Conservation (phyloP, 2,797 vertebrate species). For the Myotis daubentonii region DNA sequence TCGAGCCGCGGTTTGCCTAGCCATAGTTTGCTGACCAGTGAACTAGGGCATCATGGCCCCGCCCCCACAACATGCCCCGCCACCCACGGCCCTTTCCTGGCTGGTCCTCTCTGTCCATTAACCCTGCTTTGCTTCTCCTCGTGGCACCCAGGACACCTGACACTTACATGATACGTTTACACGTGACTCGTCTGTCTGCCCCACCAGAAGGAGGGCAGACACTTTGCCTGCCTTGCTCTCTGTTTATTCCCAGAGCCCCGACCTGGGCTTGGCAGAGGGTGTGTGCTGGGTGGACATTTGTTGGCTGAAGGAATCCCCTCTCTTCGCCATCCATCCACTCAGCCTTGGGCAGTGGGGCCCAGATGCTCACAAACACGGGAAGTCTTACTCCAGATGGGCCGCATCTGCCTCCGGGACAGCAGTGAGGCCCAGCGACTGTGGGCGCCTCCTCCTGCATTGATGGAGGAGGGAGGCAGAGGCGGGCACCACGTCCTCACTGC, state of each 20-base stretch:
- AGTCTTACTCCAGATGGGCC: neutral
- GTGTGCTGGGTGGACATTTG: neutral
- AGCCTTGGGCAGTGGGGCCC: neutral
- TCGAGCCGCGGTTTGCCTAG: rapidly evolving
- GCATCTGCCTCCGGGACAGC: neutral
- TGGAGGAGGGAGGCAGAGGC: too few relatives aligned
- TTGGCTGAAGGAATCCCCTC: neutral
- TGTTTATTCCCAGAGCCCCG: neutral
- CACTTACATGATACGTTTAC: neutral
- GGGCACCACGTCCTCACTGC: too few relatives aligned
- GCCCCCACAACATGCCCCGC: too few relatives aligned
- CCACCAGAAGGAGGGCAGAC: neutral
- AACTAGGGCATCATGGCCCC: too few relatives aligned
- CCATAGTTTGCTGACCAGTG: too few relatives aligned
- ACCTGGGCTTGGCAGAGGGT: neutral
- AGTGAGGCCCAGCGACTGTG: neutral
- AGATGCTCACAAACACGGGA: neutral
- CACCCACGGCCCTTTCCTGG: neutral
- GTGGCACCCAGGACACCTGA: neutral
- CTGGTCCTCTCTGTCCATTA: neutral
- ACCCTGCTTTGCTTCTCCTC: neutral
- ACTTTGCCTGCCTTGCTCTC: neutral
- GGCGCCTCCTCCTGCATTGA: neutral
- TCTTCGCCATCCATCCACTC: neutral
- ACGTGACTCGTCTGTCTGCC: neutral